These are phyloP conservation scores for Calcarius lapponicus DNA, from an alignment of 2,797 vertebrate genomes.

Conservation along the genomic window DNA sequence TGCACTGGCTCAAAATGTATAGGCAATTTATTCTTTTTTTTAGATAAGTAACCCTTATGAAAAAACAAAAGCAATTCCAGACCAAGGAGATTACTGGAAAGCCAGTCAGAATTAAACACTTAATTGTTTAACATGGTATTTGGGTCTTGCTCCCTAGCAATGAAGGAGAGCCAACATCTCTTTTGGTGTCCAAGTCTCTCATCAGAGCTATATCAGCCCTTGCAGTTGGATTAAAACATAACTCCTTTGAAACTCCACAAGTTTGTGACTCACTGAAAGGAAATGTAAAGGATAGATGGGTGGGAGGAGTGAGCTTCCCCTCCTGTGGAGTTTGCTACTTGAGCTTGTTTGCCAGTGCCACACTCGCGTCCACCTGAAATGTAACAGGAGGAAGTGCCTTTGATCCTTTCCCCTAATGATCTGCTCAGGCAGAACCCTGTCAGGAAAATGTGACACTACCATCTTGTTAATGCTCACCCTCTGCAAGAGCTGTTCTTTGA, in stretches of 20 bases:
- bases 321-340: neutral
- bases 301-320: neutral
- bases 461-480: constrained; percentile 9
- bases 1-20: neutral
- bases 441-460: neutral
- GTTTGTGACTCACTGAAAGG: neutral
- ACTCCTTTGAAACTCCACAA: neutral
- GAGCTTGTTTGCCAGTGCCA: neutral
- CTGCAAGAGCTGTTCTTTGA: constrained; percentile 14
- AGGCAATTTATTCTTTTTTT: neutral
- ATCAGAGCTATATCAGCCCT: neutral
- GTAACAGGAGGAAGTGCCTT: neutral
- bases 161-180: neutral
- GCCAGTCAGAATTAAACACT: neutral
- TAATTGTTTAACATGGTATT: neutral
- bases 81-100: neutral
- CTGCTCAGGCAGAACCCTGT: neutral
- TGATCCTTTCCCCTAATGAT: constrained; percentile 48
- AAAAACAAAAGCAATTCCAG: neutral
- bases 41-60: neutral
- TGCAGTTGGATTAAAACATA: neutral
- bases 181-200: neutral
- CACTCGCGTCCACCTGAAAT: neutral
- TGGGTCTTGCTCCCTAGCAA: neutral
- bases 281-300: neutral